Evolutionary conservation across 92 coral and sea anemone species (phyloP).

Genomic region (Actinostola sp.): DNA sequence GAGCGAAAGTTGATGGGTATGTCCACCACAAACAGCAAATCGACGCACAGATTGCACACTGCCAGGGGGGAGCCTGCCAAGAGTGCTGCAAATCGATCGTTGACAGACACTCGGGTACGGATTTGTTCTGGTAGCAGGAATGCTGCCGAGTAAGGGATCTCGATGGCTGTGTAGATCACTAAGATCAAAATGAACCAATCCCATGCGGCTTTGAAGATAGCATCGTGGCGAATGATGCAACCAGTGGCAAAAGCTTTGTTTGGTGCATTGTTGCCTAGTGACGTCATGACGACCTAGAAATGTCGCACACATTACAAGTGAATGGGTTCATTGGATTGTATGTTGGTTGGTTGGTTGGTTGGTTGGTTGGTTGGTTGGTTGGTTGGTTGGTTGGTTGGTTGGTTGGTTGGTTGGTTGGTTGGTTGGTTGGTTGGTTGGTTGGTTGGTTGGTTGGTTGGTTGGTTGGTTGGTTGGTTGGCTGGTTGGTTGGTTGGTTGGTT

Average conservation of each 20-base stretch:
- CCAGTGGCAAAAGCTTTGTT: conserved; percentile 19
- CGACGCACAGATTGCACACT: conserved; percentile 65
- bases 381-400: too few relatives aligned
- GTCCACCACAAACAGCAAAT: conserved; percentile 71
- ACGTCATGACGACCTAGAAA: conserved; percentile 45
- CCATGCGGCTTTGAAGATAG: conserved; percentile 75
- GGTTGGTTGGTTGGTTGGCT: too few relatives aligned
- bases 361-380: too few relatives aligned
- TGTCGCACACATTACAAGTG: not conserved
- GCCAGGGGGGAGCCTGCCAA: conserved; percentile 63
- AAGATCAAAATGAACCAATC: conserved; percentile 72
- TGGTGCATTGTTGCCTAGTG: conserved; percentile 40
- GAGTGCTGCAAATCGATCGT: conserved; percentile 53
- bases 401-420: too few relatives aligned
- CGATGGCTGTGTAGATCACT: conserved; percentile 78
- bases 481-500: too few relatives aligned
- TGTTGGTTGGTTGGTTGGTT: not conserved
- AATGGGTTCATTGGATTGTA: not conserved
- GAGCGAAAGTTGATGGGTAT: conserved; percentile 80
- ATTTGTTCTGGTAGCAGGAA: conserved; percentile 55
- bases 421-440: too few relatives aligned
- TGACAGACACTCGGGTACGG: conserved; percentile 14
- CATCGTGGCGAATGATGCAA: conserved; percentile 77
- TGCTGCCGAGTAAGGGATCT: conserved; percentile 81
- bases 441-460: too few relatives aligned